Percentiles rank a stretch among this genome's conserved stretches.
phyloP scores from a whole-genome alignment of 2,113 vertebrate species.

The Solenodon paradoxus region DNA sequence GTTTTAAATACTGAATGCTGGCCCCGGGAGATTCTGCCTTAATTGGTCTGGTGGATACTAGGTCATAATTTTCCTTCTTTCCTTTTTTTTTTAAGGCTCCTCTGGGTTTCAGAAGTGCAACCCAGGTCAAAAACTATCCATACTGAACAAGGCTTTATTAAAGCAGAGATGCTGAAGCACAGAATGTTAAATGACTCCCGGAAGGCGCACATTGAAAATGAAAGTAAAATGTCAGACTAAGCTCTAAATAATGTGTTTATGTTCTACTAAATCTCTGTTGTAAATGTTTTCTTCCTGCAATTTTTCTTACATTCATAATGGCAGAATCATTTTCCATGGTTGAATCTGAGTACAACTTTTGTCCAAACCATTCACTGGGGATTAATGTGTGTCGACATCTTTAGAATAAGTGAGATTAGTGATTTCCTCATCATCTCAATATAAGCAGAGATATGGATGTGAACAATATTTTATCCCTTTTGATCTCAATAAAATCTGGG shows the following conservation, averaged over 20 bases:
- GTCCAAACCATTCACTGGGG: background rate
- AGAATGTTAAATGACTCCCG: background rate
- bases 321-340: background rate
- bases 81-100: background rate
- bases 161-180: background rate
- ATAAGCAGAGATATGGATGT: too few species aligned
- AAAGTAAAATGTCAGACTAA: background rate
- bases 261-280: background rate
- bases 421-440: background rate
- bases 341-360: background rate
- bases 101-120: background rate
- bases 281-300: background rate
- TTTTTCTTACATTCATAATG: background rate
- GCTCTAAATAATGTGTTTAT: background rate
- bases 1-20: constrained; percentile 23
- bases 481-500: too few species aligned
- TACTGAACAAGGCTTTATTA: background rate
- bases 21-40: background rate
- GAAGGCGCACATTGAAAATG: background rate
- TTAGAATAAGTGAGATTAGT: background rate
- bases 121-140: background rate
- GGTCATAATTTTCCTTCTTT: background rate
- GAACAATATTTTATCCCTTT: too few species aligned
- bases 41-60: constrained; percentile 22
- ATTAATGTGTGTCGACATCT: background rate